A percentile compares a stretch with the other conserved stretches of the same genome.
Conservation (phyloP, 2,888 invertebrate species). For the Ormyrus nitidulus region DNA sequence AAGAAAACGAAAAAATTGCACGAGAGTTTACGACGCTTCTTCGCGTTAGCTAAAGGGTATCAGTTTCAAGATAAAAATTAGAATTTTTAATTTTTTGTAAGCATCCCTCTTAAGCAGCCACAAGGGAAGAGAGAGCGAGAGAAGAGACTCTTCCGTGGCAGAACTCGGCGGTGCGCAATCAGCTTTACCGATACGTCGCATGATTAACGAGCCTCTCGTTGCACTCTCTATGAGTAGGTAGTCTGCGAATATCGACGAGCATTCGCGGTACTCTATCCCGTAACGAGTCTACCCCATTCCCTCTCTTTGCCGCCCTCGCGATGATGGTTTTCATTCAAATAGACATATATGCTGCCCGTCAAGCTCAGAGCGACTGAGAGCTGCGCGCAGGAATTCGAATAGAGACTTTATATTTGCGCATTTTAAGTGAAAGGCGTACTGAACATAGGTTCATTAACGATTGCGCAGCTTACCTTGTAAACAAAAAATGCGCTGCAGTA, state of each 20-base stretch:
- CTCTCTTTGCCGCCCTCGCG: background rate
- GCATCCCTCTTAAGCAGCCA: no score
- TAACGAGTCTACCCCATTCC: constrained; percentile 21
- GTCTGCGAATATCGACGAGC: constrained; percentile 46
- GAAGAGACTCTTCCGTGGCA: constrained; percentile 6
- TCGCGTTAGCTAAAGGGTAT: no score
- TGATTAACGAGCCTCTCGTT: constrained; percentile 47
- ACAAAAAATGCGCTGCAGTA: background rate
- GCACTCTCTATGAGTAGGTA: constrained; percentile 13
- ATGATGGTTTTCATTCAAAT: constrained; percentile 25
- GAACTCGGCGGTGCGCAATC: background rate
- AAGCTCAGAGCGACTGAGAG: background rate
- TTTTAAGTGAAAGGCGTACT: background rate
- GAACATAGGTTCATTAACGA: no score
- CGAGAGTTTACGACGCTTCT: no score
- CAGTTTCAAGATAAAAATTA: no score
- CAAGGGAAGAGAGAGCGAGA: background rate
- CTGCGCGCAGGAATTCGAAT: no score
- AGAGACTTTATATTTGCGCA: background rate
- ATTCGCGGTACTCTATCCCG: constrained; percentile 17
- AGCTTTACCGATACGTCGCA: constrained; percentile 23
- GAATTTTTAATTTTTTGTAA: no score
- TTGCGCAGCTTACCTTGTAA: background rate
- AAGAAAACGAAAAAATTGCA: no score
- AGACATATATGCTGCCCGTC: background rate